A percentile compares a stretch with the other conserved stretches of the same genome.
Evolutionary conservation across 1,140 invertebrate genomes (phyloP).

Genomic region (Homarus americanus): DNA sequence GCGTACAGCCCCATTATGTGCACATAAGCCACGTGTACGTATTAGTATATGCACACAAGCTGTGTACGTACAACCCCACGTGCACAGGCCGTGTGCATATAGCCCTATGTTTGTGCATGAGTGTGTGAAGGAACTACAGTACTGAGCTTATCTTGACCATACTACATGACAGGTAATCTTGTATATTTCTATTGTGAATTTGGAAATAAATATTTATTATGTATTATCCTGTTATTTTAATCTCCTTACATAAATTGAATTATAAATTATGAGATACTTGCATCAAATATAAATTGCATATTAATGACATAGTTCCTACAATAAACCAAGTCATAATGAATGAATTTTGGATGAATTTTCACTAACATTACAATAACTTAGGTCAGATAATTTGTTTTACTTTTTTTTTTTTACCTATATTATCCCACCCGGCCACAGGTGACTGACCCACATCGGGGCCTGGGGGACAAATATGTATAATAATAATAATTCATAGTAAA

Average conservation of each 20-base stretch:
- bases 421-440: too few relatives aligned
- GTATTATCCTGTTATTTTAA: slow-evolving; percentile 30
- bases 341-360: too few relatives aligned
- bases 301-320: too few relatives aligned
- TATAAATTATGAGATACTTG: too few relatives aligned
- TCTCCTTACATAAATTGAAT: background rate
- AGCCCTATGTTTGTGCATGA: slow-evolving; percentile 43
- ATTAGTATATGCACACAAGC: background rate
- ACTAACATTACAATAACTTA: too few relatives aligned
- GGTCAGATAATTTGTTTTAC: too few relatives aligned
- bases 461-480: too few relatives aligned
- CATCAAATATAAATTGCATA: too few relatives aligned
- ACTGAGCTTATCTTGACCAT: slow-evolving; percentile 67
- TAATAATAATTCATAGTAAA: too few relatives aligned
- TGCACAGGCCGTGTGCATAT: slow-evolving; percentile 6
- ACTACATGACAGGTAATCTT: slow-evolving; percentile 61
- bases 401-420: too few relatives aligned
- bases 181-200: slow-evolving; percentile 73
- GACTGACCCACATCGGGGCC: too few relatives aligned
- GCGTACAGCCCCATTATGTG: background rate
- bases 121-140: slow-evolving; percentile 32
- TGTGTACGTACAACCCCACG: slow-evolving; percentile 8
- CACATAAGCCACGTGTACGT: background rate
- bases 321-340: too few relatives aligned
- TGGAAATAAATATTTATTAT: slow-evolving; percentile 73